Base-by-base conservation (phyloP, 1,140 invertebrate species). In the Leptinotarsa defecta region DNA sequence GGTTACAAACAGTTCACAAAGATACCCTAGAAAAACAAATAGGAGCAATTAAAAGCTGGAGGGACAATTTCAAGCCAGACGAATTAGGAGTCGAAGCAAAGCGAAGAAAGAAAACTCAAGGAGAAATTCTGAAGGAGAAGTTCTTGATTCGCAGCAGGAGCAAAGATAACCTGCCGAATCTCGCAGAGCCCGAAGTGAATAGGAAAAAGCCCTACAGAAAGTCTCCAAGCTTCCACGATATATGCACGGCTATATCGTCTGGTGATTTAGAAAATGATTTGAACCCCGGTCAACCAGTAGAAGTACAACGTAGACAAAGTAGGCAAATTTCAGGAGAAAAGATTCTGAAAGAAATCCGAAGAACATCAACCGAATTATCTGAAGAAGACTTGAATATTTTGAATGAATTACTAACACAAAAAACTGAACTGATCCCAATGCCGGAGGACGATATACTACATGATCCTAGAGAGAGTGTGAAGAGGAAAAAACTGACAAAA, bases 71-170 rank as follows among this genome's bases (percentile, higher is more conserved):
- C 69, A 87, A 89, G 48, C 87, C 89, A 5, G 89, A 91, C 76
- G 84, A 85, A 74, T 48, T 83, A 15, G 78, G 77, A 13, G 62
- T 75, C 2, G 77, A 84, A 52, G 71, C 76, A n/a, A 82, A 81
- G 77, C 24, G 86, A 85, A 79, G 71, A 57, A 81, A 77, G 77
- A 94, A 93, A 80, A 89, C 91, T 0, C 88, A 92, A 0, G 93
- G 92, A 1, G 91, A 93, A 74, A 84, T 92, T 72, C 82, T 94
- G n/a, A 88, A 92, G 11, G 92, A 94, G 81, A 93, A 93, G 83
- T 94, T 94, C 84, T 85, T 91, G 15, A 92, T 94, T 48, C 90
- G 89, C 74, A 91, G 93, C 57, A 90, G 89, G 69, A 84, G 68
- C 84, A 87, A 73, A 77, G 80, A 43, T 79, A 85, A 73, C 77